Base-by-base conservation (phyloP, 2,888 invertebrate species). In the Drosophila rubida region DNA sequence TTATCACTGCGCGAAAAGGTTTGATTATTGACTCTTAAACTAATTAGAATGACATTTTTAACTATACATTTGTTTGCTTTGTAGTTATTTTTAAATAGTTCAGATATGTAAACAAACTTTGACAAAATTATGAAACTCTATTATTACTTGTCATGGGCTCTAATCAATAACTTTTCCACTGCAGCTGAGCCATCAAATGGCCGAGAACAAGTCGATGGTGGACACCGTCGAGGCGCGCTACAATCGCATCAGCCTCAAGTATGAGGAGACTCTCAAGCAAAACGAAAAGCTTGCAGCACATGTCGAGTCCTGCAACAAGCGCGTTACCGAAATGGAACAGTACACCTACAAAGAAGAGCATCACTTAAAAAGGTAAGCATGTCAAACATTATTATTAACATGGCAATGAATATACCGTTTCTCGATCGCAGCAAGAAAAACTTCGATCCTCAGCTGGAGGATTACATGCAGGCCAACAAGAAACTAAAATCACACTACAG, bases 291-390 rank as follows among this genome's bases (percentile, higher is more conserved):
- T 91, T 4, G 86, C 90, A 90, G 91, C 75, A 89, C 64, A 90
- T 90, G 2, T 93, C 88, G 42, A 92, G 91, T 46, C 90, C 81
- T 54, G 93, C 89, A 78, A 87, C 90, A 45, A 93, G 42, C 77
- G 80, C 4, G 61, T 91, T 4, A 14, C 91, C 90, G 65, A 93
- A 91, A 57, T 93, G 93, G 48, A 94, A 92, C 80, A 94, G 93
- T 90, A 93, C 94, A 78, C 93, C 93, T 89, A 93, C 91, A 90
- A 93, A 93, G 84, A 92, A 93, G 88, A 93, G 2, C 32, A 39
- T 4, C 22, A 57, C 2, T 19, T 46, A 0, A 51, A 58, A 23
- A 39, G 7, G 66, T 50, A 44, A 53, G 22, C 7, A 25, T 14
- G 8, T 11, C 46, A 11, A 1, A 19, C 19, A 14, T 13, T 9